A percentile compares a stretch with the other conserved stretches of the same genome.
Conservation (phyloP, 1,140 invertebrate genomes). For the Leptestheria dahalacensis region DNA sequence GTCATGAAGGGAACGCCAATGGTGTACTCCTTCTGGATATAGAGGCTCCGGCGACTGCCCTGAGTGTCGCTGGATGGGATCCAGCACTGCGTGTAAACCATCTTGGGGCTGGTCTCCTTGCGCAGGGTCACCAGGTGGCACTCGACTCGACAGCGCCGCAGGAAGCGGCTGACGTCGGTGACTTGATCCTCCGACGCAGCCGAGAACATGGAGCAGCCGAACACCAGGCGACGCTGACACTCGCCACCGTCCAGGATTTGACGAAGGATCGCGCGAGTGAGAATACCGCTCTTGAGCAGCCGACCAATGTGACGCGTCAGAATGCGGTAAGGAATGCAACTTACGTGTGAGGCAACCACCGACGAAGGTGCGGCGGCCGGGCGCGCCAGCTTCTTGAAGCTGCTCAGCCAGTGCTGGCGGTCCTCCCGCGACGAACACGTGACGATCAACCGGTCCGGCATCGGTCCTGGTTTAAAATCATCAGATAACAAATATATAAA, state of each 20-base stretch:
- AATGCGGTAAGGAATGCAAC: slow-evolving; percentile 45
- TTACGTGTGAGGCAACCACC: slow-evolving; percentile 36
- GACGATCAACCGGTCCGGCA: slow-evolving; percentile 77
- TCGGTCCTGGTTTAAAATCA: slow-evolving; percentile 43
- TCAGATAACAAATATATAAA: slow-evolving; percentile 31
- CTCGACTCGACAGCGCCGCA: slow-evolving; percentile 10
- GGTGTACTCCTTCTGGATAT: slow-evolving; percentile 4
- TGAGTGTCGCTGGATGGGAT: not conserved
- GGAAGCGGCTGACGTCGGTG: slow-evolving; percentile 9
- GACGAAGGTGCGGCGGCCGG: slow-evolving; percentile 27
- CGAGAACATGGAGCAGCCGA: not conserved
- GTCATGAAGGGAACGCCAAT: slow-evolving; percentile 6
- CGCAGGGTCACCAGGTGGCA: slow-evolving; percentile 8
- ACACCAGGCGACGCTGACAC: slow-evolving; percentile 8
- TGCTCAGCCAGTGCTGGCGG: slow-evolving; percentile 70
- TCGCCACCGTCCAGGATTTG: slow-evolving; percentile 13
- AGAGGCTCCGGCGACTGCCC: slow-evolving; percentile 3
- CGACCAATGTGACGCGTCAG: slow-evolving; percentile 56
- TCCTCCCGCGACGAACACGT: slow-evolving; percentile 69
- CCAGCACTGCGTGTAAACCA: slow-evolving; percentile 4
- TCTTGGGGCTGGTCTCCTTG: not conserved
- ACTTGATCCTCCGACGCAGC: not conserved
- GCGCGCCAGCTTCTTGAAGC: slow-evolving; percentile 46
- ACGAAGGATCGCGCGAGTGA: slow-evolving; percentile 32
- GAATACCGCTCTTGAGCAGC: slow-evolving; percentile 50